Evolutionary conservation across 2,888 invertebrate species (phyloP), one percentile per base, ranked within the genome.

Genomic region (Heliconius cydno): DNA sequence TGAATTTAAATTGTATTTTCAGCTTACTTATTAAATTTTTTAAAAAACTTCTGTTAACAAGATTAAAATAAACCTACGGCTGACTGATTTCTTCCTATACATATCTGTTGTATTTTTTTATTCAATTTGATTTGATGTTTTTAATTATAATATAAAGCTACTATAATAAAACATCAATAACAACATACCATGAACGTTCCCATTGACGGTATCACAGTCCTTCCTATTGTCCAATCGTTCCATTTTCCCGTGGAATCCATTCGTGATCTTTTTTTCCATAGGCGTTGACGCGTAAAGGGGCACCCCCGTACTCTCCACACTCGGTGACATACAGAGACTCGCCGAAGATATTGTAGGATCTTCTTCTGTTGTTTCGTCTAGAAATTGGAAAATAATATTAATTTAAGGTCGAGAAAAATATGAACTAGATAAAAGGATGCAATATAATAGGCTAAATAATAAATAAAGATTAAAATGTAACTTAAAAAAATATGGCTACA

Each of bases 331-430:
- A 85, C 94, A 93, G 0, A 94, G 85, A 57, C 94, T 94, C 12
- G 94, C 94, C 0, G 94, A 92, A 0, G 94, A 94, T 12, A 93
- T 87, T 19, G 94, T 94, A 81, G 89, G 88, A 79, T 94, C 93
- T 22, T 92, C 93, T 81, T 92, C 92, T 28, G 89, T 89, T 0
- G 93, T 86, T 2, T 91, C 93, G 83, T 92, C 94, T 94, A 89
- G 85, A 25, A 41, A 82, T 57, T 28, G 75, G 52, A 78, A 19
- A 60, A 68, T 22, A 15, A 13, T 34, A 57, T 77, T 77, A 60
- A 41, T 70, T 73, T 74, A 30, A n/a, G 13, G 4, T 30, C 3
- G 9, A 28, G 9, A 28, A 19, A 4, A 15, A 63, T 19, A 63
- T 80, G 73, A 63, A 77, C 72, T 80, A 80, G 76, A 57, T 66